Percentiles rank a stretch among this genome's conserved stretches.
Evolutionary conservation across 2,113 vertebrate genomes (phyloP).

Genomic region (Petromus typicus): DNA sequence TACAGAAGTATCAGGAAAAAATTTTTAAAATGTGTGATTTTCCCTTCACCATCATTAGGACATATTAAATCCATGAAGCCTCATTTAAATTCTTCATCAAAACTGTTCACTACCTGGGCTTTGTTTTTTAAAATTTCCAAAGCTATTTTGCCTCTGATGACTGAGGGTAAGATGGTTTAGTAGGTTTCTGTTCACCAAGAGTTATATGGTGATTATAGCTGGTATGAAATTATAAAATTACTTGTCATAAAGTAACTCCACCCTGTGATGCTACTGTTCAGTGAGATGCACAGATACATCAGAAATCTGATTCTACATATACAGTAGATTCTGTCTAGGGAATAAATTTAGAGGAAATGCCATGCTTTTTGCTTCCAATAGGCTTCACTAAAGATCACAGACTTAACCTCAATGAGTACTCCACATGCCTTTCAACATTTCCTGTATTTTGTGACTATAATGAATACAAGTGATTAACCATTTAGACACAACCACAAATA

Average conservation of each 20-base stretch:
- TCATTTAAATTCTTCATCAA: conserved; percentile 53
- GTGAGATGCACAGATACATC: conserved; percentile 62
- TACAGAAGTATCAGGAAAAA: not conserved
- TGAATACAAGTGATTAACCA: conserved; percentile 36
- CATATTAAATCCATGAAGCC: conserved; percentile 71
- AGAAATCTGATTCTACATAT: conserved; percentile 63
- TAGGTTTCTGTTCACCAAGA: conserved; percentile 85
- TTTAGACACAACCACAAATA: conserved; percentile 72
- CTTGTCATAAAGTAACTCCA: conserved; percentile 77
- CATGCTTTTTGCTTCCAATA: conserved; percentile 53
- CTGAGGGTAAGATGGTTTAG: conserved; percentile 86
- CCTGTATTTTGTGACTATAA: not conserved
- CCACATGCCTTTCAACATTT: not conserved
- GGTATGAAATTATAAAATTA: conserved; percentile 81
- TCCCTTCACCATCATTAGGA: conserved; percentile 40
- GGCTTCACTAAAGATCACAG: conserved; percentile 57
- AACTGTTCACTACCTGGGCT: conserved; percentile 55
- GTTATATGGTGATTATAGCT: conserved; percentile 87
- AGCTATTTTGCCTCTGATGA: conserved; percentile 88
- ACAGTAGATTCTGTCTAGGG: conserved; percentile 68
- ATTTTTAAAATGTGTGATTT: not conserved
- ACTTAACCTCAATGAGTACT: conserved; percentile 12
- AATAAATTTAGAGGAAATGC: conserved; percentile 57
- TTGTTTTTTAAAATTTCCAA: conserved; percentile 59
- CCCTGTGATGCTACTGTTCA: conserved; percentile 75